Evolutionary conservation across 1,140 invertebrate genomes (phyloP).

Genomic region (Thrips palmi): DNA sequence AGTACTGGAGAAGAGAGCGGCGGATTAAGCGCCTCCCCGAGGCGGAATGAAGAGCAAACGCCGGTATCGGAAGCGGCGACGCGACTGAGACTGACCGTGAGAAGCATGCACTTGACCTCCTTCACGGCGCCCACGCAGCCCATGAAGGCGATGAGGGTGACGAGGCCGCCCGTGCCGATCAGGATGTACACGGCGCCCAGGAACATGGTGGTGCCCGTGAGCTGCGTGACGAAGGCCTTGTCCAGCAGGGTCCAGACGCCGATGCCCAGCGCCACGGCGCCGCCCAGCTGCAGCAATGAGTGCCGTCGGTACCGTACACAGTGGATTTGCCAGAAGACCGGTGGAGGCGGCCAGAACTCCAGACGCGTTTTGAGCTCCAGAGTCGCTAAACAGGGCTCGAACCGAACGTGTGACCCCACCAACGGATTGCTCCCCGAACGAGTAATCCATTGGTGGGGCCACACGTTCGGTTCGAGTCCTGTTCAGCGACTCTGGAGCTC

Average conservation of each 20-base stretch:
- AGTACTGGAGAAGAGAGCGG: slow-evolving; percentile 48
- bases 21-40: not conserved
- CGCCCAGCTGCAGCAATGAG: slow-evolving; percentile 43
- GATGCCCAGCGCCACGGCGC: slow-evolving; percentile 49
- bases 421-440: too few species aligned
- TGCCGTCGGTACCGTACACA: not conserved
- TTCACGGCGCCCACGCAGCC: slow-evolving; percentile 72
- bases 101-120: slow-evolving; percentile 74
- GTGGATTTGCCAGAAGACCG: not conserved
- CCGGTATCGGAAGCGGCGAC: not conserved
- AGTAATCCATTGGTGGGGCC: not conserved
- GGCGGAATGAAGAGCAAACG: not conserved
- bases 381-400: too few species aligned
- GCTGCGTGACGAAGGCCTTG: slow-evolving; percentile 59
- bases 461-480: slow-evolving; percentile 1
- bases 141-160: slow-evolving; percentile 60
- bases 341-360: not conserved
- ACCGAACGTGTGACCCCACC: too few species aligned
- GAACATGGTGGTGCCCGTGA: slow-evolving; percentile 67
- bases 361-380: not conserved
- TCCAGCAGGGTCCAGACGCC: slow-evolving; percentile 67
- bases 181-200: slow-evolving; percentile 64
- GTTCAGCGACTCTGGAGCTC: slow-evolving; percentile 2
- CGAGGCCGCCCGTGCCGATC: slow-evolving; percentile 53
- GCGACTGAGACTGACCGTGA: slow-evolving; percentile 42